Base-by-base conservation (phyloP, 2,888 invertebrate species). In the Idaea aversata region DNA sequence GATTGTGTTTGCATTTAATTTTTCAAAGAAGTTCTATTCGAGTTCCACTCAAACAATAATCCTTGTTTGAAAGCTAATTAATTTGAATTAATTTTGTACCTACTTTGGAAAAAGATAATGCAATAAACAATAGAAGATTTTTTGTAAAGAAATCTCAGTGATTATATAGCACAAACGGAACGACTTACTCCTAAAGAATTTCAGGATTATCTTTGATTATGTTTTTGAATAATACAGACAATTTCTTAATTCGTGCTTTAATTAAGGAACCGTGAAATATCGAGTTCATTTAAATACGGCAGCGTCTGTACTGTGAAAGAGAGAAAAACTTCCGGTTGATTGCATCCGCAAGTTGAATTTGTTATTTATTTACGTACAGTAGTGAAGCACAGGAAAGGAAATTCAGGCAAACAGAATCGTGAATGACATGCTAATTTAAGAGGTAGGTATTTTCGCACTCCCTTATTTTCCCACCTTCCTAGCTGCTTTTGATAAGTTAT, bases 41-140 rank as follows among this genome's bases (percentile, higher is more conserved):
- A 82, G 84, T 77, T 83, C 73, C 81, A 75, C 80, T 75, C 79
- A 82, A 86, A 88, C 85, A 88, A 88, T 90, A 87, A 87, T 89
- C 85, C 83, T 81, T 85, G 85, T 88, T 87, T 89, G 87, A 90
- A 88, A 88, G 85, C 82, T 88, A 89, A 87, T 88, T 88, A 88
- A 87, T 87, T 86, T 80, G 83, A 85, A 86, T 88, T 86, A 88
- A 88, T 85, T 84, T 80, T 73, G 77, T 78, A 81, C 47, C 47
- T 47, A 47, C 81, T 85, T 83, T 77, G 77, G 82, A 79, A 83
- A 83, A 76, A 75, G 77, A 83, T 81, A 82, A 84, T 82, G 79
- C 78, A 79, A 77, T 77, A 79, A 81, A 86, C 84, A 85, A 83
- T 78, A 72, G 77, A 73, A 81, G 75, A 76, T 76, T 74, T 75